Evolutionary conservation across 1,140 invertebrate genomes (phyloP).

Genomic region (Ruditapes philippinarum): DNA sequence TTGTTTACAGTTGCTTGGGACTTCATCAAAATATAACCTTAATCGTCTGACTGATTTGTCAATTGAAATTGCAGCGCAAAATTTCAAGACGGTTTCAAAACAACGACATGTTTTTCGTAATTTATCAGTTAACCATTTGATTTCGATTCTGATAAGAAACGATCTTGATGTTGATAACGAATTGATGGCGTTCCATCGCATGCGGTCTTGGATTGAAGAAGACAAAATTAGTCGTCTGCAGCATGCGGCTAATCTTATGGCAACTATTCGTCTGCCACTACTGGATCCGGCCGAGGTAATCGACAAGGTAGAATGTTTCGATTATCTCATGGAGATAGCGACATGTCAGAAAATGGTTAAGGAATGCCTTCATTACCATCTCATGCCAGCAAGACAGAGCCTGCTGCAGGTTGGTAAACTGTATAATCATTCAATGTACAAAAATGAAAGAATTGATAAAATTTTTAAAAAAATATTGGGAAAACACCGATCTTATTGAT

Average conservation of each 20-base stretch:
- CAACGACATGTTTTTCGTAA: constrained; percentile 64
- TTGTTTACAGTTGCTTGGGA: constrained; percentile 71
- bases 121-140: constrained; percentile 68
- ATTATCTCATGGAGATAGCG: constrained; percentile 73
- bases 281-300: constrained; percentile 72
- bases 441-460: too few species aligned
- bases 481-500: too few species aligned
- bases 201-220: constrained; percentile 71
- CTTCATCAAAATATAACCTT: constrained; percentile 68
- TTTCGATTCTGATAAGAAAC: constrained; percentile 70
- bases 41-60: constrained; percentile 61
- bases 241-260: constrained; percentile 69
- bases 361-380: constrained; percentile 78
- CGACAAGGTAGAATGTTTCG: constrained; percentile 73
- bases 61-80: constrained; percentile 68
- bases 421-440: too few species aligned
- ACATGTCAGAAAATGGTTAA: constrained; percentile 76
- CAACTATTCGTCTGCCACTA: constrained; percentile 71
- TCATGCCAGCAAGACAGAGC: constrained; percentile 76
- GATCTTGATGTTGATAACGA: constrained; percentile 72
- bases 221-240: constrained; percentile 63
- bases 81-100: constrained; percentile 68
- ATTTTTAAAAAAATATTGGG: too few species aligned
- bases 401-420: constrained; percentile 72
- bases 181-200: constrained; percentile 69